Evolutionary conservation across 23 tunicate species (phyloP), one percentile per base, ranked within the genome.

Genomic region (Halocynthia roretzi): DNA sequence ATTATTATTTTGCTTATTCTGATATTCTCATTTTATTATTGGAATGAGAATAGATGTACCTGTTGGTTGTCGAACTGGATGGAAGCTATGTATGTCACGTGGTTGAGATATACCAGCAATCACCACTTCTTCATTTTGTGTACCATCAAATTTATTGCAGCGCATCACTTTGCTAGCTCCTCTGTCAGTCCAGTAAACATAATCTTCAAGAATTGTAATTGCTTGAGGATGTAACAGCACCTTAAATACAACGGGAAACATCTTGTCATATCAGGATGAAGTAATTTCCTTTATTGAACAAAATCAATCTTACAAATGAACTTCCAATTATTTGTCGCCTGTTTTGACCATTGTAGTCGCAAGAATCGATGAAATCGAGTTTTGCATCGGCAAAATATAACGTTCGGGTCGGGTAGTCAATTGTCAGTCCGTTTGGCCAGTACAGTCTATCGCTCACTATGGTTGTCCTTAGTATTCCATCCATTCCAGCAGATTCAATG

Each of bases 361-460:
- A 89, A 9, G 90, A 62, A 66, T 89, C 90, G 40, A 89, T 89
- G 80, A 82, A 89, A 54, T 89, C 96, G 7, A 89, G 81, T 68
- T 89, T 89, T 7, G 96, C 96, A 69, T 89, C 96, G 23, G 96
- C 96, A 69, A 89, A 89, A 58, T 89, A 89, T 7, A 89, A 20
- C 9, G 71, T 80, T 51, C 58, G 15, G 67, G 81, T 89, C 10
- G 96, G 88, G 75, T 89, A 89, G 64, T 89, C 96, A 40, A 89
- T 80, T 8, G 96, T 80, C 11, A 89, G 82, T 66, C 96, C 96
- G 51, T 89, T 89, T 11, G 96, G 96, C 96, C 96, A 89, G 72
- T 62, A 89, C 7, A 89, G 68, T 75, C 76, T 67, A 69, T 89
- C 96, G 63, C 76, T 68, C 7, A 89, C 82, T 7, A 89, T 84